Percentiles rank a stretch among this genome's conserved stretches.
Evolutionary conservation across 1,140 invertebrate genomes (phyloP).

Genomic region (Halesus radiatus): DNA sequence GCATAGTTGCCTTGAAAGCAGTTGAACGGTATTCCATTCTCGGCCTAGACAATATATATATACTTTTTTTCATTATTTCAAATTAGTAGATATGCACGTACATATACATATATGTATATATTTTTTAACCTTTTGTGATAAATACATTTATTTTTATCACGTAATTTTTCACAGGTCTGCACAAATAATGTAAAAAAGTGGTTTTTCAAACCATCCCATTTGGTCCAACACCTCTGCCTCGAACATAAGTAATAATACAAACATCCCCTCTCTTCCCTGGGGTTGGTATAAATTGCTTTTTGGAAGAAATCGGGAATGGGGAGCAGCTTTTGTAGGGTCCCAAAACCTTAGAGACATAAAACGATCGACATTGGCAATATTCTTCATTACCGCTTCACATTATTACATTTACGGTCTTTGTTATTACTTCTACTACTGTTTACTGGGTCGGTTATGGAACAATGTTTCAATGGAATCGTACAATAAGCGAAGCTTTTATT

Average conservation of each 20-base stretch:
- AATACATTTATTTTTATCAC: neutral
- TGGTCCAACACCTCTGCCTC: constrained; percentile 5
- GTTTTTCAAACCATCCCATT: neutral
- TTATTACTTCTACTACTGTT: constrained; percentile 1
- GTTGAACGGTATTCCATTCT: too few species aligned
- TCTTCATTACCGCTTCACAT: constrained; percentile 27
- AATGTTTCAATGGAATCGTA: too few species aligned
- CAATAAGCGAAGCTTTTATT: too few species aligned
- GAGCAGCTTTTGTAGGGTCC: constrained; percentile 10
- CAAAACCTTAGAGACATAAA: constrained; percentile 29
- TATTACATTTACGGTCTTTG: constrained; percentile 32
- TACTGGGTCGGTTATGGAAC: too few species aligned
- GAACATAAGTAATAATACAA: constrained; percentile 44
- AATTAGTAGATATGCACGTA: too few species aligned
- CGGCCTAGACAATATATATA: too few species aligned
- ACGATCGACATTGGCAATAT: constrained; percentile 38
- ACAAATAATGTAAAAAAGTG: too few species aligned
- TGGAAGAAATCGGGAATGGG: constrained; percentile 29
- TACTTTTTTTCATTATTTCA: too few species aligned
- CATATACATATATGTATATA: too few species aligned
- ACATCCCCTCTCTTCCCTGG: constrained; percentile 31
- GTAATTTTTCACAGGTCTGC: too few species aligned
- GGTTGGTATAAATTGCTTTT: constrained; percentile 46
- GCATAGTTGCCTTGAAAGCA: too few species aligned
- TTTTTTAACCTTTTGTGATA: too few species aligned